These are phyloP conservation scores for Brachyhypopomus occidentalis DNA, from an alignment of 2,113 vertebrate species.

Conservation along the genomic window DNA sequence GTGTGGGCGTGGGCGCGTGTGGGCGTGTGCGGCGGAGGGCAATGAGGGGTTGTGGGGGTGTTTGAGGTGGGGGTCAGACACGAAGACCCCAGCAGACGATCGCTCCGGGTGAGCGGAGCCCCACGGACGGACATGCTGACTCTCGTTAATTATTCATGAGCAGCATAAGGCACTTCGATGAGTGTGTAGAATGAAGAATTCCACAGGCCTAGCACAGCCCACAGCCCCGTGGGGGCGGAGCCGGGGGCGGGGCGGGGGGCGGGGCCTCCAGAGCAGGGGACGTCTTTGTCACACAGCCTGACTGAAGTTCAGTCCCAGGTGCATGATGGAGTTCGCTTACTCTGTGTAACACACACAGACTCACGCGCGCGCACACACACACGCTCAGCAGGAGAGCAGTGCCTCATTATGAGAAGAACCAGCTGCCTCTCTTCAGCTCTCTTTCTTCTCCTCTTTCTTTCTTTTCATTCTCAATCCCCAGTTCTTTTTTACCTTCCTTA, in stretches of 20 bases:
- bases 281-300: not conserved
- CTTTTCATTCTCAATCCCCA: not conserved
- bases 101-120: slow-evolving; percentile 39
- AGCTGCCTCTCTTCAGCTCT: slow-evolving; percentile 55
- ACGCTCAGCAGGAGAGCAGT: slow-evolving; percentile 48
- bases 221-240: too few species aligned
- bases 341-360: slow-evolving; percentile 6
- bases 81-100: slow-evolving; percentile 59
- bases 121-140: slow-evolving; percentile 15
- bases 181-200: not conserved
- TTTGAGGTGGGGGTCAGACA: slow-evolving; percentile 69
- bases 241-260: too few species aligned
- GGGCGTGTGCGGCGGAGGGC: slow-evolving; percentile 56
- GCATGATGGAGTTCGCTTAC: slow-evolving; percentile 17
- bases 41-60: slow-evolving; percentile 75
- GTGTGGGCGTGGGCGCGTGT: slow-evolving; percentile 44
- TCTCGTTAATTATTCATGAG: slow-evolving; percentile 65
- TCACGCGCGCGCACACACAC: slow-evolving; percentile 17
- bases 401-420: slow-evolving; percentile 63
- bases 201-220: too few species aligned
- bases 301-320: slow-evolving; percentile 37
- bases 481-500: not conserved
- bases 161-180: slow-evolving; percentile 21
- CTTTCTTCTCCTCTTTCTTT: slow-evolving; percentile 30
- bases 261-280: not conserved